These are phyloP conservation scores for Psix sp. DNA, from an alignment of 1,140 invertebrate genomes.

Conservation along the genomic window DNA sequence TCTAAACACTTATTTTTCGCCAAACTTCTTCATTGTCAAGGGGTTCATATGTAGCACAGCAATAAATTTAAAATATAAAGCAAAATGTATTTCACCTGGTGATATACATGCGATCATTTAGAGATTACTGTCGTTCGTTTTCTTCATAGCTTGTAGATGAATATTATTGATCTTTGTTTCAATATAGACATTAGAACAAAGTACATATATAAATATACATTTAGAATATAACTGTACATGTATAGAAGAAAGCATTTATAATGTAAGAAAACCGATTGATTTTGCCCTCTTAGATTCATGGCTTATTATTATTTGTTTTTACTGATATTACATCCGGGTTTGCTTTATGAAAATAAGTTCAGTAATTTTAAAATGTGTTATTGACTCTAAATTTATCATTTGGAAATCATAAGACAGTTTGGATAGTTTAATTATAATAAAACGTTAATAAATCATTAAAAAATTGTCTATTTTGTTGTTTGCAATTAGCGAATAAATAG, in stretches of 20 bases:
- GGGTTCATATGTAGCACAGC: constrained; percentile 68
- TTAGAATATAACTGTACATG: constrained; percentile 43
- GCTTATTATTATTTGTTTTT: constrained; percentile 15
- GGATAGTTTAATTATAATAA: no score
- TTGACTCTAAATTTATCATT: constrained; percentile 12
- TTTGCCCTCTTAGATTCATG: constrained; percentile 14
- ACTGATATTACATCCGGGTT: constrained; percentile 1
- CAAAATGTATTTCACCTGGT: constrained; percentile 47
- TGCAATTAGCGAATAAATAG: constrained; percentile 48
- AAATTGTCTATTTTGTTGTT: constrained; percentile 43
- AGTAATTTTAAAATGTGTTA: no score
- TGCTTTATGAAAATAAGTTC: constrained; percentile 1
- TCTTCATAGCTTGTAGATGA: constrained; percentile 52
- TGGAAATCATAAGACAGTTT: neutral
- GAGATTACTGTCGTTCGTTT: constrained; percentile 55
- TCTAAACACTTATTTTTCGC: constrained; percentile 47
- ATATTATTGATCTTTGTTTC: constrained; percentile 53
- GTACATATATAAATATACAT: constrained; percentile 48
- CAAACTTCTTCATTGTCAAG: constrained; percentile 64
- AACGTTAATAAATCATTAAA: constrained; percentile 16
- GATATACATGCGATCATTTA: constrained; percentile 53
- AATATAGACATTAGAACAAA: constrained; percentile 37
- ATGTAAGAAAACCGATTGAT: constrained; percentile 34
- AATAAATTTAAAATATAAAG: constrained; percentile 64
- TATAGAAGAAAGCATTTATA: constrained; percentile 37